A percentile compares a stretch with the other conserved stretches of the same genome.
Conservation (phyloP, 2,797 vertebrate species). For the Parauchenoglanis punctatus region DNA sequence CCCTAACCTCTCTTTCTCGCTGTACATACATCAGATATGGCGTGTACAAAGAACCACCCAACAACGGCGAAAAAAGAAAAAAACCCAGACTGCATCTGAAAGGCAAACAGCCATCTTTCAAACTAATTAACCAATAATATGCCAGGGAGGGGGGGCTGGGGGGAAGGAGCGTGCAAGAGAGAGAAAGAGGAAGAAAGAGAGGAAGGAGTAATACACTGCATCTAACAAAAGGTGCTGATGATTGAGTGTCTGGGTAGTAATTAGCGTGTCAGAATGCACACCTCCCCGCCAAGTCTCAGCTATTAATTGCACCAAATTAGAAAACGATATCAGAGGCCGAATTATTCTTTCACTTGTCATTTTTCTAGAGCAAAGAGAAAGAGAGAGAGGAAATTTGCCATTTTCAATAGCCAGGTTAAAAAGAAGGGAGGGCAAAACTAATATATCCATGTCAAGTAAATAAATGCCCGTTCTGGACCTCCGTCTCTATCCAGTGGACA, state of each 20-base stretch:
- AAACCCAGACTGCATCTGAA: slow-evolving; percentile 85
- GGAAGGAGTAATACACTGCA: slow-evolving; percentile 85
- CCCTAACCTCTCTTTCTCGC: slow-evolving; percentile 74
- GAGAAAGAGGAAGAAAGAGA: slow-evolving; percentile 70
- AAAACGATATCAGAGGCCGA: slow-evolving; percentile 97
- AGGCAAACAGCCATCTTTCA: slow-evolving; percentile 97
- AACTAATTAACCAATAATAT: slow-evolving; percentile 99
- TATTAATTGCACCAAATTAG: slow-evolving; percentile 99
- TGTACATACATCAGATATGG: slow-evolving; percentile 79
- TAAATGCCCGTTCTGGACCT: slow-evolving; percentile 80
- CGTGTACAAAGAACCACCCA: slow-evolving; percentile 84
- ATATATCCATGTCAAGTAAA: slow-evolving; percentile 88
- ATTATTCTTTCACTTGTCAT: slow-evolving; percentile 98
- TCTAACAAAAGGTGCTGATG: slow-evolving; percentile 99
- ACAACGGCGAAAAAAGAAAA: slow-evolving; percentile 70
- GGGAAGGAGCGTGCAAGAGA: slow-evolving; percentile 30
- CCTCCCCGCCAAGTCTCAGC: slow-evolving; percentile 89
- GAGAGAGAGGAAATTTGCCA: slow-evolving; percentile 75
- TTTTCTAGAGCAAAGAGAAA: slow-evolving; percentile 56
- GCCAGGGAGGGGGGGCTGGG: slow-evolving; percentile 72
- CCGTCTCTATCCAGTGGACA: slow-evolving; percentile 1
- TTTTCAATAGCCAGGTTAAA: slow-evolving; percentile 87
- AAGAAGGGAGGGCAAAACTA: slow-evolving; percentile 84
- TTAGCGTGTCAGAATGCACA: slow-evolving; percentile 95
- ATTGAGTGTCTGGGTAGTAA: slow-evolving; percentile 99